phyloP scores from a whole-genome alignment of 2,113 vertebrate species.

The Notechis scutatus region DNA sequence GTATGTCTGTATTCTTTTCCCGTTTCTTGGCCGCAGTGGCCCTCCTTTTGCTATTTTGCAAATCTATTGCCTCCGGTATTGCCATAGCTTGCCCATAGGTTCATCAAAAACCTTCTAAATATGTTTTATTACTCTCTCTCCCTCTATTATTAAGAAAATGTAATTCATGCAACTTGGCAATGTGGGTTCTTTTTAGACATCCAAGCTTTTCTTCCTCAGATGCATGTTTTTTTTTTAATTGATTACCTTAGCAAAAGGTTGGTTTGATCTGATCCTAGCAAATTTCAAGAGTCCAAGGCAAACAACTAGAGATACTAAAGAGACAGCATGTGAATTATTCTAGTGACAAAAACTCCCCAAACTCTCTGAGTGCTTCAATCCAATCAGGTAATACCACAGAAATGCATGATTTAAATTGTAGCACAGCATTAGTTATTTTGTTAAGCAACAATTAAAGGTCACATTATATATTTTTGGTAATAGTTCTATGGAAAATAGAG shows the following conservation, averaged over 20 bases:
- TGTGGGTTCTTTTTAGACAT: conserved; percentile 39
- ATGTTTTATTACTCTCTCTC: conserved; percentile 23
- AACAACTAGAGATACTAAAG: conserved; percentile 44
- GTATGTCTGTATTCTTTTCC: conserved; percentile 64
- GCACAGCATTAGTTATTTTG: background rate
- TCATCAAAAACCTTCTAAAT: conserved; percentile 27
- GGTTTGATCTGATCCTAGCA: conserved; percentile 43
- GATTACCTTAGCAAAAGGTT: conserved; percentile 38
- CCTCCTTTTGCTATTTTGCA: background rate
- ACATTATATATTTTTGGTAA: background rate
- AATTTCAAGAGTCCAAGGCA: conserved; percentile 45
- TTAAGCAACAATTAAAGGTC: conserved; percentile 18
- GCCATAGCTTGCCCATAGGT: conserved; percentile 23
- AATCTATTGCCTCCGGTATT: conserved; percentile 31
- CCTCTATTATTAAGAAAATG: conserved; percentile 23
- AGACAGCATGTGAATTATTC: conserved; percentile 32
- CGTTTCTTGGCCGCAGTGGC: conserved; percentile 22
- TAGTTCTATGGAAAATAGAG: background rate
- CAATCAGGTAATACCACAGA: conserved; percentile 12
- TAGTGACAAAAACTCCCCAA: conserved; percentile 3
- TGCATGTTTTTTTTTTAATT: conserved; percentile 48
- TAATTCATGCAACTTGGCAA: conserved; percentile 51
- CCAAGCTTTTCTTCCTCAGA: conserved; percentile 39
- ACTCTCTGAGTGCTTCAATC: conserved; percentile 14
- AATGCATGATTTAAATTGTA: conserved; percentile 27